A percentile compares a stretch with the other conserved stretches of the same genome.
These are phyloP conservation scores for Andrena flavipes DNA, from an alignment of 2,888 invertebrate genomes.

Conservation along the genomic window DNA sequence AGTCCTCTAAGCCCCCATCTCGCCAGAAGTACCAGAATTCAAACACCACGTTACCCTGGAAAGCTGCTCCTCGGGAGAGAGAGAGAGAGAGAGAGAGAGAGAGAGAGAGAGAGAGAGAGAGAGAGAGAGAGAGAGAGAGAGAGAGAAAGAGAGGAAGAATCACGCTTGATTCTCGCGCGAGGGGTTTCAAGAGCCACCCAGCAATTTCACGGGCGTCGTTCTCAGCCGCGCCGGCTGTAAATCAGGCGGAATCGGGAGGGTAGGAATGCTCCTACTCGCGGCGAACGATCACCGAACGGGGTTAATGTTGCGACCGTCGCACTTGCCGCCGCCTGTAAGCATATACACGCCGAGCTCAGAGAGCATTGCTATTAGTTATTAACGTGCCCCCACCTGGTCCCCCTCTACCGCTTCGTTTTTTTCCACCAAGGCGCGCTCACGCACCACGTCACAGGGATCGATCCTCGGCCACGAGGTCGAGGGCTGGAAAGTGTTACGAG, in stretches of 20 bases:
- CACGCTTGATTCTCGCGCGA: neutral
- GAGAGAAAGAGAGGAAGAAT: neutral
- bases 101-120: neutral
- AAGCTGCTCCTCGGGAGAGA: neutral
- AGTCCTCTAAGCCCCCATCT: too few species aligned
- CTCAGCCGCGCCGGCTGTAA: slow-evolving; percentile 8
- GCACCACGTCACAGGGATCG: slow-evolving; percentile 73
- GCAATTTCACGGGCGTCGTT: slow-evolving; percentile 34
- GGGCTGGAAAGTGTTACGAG: slow-evolving; percentile 73
- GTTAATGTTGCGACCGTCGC: slow-evolving; percentile 31
- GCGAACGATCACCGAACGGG: neutral
- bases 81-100: neutral
- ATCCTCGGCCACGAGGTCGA: slow-evolving; percentile 75
- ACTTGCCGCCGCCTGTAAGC: slow-evolving; percentile 22
- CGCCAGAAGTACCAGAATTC: too few species aligned
- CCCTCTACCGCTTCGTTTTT: slow-evolving; percentile 38
- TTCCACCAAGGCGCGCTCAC: slow-evolving; percentile 71
- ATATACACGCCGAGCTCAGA: neutral
- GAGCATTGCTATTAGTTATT: slow-evolving; percentile 71
- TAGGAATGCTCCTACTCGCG: neutral
- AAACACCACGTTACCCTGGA: neutral
- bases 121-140: neutral
- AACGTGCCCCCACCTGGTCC: slow-evolving; percentile 52
- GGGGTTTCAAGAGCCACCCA: slow-evolving; percentile 10
- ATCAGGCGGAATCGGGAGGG: slow-evolving; percentile 32